Evolutionary conservation across 2,888 invertebrate species (phyloP).

Genomic region (Ornithoptera alexandrae): DNA sequence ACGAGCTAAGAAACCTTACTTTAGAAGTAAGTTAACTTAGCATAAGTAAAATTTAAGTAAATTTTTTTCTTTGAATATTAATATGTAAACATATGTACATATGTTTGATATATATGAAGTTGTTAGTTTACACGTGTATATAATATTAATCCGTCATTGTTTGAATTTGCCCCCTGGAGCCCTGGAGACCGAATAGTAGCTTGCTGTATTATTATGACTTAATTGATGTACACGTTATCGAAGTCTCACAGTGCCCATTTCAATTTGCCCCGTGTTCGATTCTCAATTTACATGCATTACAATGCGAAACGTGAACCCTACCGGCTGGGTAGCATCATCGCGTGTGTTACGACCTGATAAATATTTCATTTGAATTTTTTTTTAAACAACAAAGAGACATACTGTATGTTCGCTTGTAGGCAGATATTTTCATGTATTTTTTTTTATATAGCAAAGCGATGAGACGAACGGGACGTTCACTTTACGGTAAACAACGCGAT

Average conservation of each 20-base stretch:
- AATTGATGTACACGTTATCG: conserved; percentile 16
- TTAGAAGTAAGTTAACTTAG: too few relatives aligned
- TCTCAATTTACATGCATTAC: conserved; percentile 59
- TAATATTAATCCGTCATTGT: not conserved
- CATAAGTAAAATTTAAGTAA: too few relatives aligned
- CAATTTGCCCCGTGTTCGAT: conserved; percentile 42
- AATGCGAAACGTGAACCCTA: conserved; percentile 49
- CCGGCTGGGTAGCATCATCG: conserved; percentile 11
- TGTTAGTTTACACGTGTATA: not conserved
- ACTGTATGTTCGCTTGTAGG: too few relatives aligned
- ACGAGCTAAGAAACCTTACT: too few relatives aligned
- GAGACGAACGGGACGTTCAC: too few relatives aligned
- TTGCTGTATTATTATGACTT: not conserved
- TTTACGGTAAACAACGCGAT: too few relatives aligned
- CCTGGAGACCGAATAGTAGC: not conserved
- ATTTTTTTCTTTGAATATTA: not conserved
- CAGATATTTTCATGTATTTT: too few relatives aligned
- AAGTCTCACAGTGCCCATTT: conserved; percentile 38
- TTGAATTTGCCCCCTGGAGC: not conserved
- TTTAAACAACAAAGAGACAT: not conserved
- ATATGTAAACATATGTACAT: not conserved
- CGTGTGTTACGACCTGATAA: not conserved
- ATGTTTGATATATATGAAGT: not conserved
- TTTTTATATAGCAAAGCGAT: too few relatives aligned
- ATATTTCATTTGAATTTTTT: not conserved